Percentiles rank a stretch among this genome's conserved stretches.
These are phyloP conservation scores for Troilus luridus DNA, from an alignment of 2,888 invertebrate genomes.

Conservation along the genomic window DNA sequence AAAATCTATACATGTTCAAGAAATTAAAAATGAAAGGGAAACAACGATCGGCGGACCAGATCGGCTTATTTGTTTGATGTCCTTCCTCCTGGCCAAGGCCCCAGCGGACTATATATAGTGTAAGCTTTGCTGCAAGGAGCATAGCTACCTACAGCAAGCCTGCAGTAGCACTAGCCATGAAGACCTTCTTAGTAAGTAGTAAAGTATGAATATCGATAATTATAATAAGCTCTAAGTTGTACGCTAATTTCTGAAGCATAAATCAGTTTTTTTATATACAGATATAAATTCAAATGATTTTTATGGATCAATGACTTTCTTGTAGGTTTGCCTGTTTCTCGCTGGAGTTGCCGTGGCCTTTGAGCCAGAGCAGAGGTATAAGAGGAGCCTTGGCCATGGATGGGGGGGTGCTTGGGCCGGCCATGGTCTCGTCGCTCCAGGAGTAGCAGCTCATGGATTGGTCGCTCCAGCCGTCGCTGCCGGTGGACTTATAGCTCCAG, in stretches of 20 bases:
- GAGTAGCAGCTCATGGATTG: background rate
- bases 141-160: background rate
- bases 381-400: conserved; percentile 8
- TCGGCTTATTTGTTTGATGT: no score
- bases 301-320: no score
- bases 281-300: no score
- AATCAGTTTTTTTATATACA: no score
- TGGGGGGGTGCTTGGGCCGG: background rate
- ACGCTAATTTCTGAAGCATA: no score
- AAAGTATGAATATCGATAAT: no score
- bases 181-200: no score
- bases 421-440: conserved; percentile 37
- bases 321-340: conserved; percentile 25
- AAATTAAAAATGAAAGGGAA: no score
- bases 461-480: conserved; percentile 38
- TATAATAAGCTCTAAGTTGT: no score
- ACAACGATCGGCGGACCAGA: no score
- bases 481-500: background rate
- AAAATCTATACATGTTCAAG: no score
- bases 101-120: background rate
- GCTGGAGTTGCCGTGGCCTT: conserved; percentile 22
- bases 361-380: background rate
- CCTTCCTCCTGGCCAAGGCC: background rate
- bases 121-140: background rate
- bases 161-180: background rate